A percentile compares a stretch with the other conserved stretches of the same genome.
phyloP scores from a whole-genome alignment of 2,113 vertebrate species.

The Centropristis striata region DNA sequence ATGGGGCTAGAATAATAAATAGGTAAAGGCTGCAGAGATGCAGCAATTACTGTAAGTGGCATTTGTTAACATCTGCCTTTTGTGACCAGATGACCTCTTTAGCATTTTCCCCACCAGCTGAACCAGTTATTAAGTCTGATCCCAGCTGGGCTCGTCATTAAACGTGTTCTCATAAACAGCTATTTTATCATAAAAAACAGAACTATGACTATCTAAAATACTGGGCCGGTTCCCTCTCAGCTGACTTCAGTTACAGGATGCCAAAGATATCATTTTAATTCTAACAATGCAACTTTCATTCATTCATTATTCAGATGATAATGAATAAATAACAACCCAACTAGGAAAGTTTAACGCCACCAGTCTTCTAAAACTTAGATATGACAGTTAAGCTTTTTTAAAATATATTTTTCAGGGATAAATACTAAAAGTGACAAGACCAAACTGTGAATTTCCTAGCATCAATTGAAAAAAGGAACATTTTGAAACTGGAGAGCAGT shows the following conservation, averaged over 20 bases:
- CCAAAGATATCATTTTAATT: too few species aligned
- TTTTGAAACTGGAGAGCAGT: neutral
- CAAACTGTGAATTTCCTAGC: neutral
- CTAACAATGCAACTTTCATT: too few species aligned
- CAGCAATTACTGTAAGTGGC: constrained; percentile 4
- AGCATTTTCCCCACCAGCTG: neutral
- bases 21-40: neutral
- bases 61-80: neutral
- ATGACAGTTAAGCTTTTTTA: too few species aligned
- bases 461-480: neutral
- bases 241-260: too few species aligned
- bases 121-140: neutral
- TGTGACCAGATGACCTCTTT: neutral
- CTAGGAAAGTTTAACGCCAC: too few species aligned
- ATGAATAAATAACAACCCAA: too few species aligned
- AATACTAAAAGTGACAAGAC: neutral
- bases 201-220: neutral
- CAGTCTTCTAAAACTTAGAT: too few species aligned
- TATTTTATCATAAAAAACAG: neutral
- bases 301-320: too few species aligned
- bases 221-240: too few species aligned
- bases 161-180: neutral
- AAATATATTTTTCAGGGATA: neutral
- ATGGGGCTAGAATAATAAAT: neutral
- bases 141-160: neutral